phyloP scores from a whole-genome alignment of 2,888 invertebrate genomes.

The Heliconius aoede region DNA sequence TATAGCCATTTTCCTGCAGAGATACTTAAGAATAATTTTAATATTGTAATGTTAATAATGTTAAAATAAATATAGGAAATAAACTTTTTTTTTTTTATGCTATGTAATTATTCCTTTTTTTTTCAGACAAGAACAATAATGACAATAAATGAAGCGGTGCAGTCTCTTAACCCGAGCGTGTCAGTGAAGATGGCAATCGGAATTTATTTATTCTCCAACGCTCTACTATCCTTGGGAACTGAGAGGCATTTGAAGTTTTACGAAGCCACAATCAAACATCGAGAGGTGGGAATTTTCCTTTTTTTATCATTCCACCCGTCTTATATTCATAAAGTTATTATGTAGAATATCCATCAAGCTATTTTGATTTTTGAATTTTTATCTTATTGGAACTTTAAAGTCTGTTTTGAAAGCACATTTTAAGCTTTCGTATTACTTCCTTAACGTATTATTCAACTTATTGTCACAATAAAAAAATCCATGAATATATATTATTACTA shows the following conservation, averaged over 20 bases:
- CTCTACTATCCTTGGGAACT: constrained; percentile 89
- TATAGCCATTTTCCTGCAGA: no score
- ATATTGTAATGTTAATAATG: no score
- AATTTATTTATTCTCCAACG: constrained; percentile 89
- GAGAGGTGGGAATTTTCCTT: constrained; percentile 79
- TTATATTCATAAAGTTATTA: background rate
- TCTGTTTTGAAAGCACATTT: background rate
- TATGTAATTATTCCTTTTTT: constrained; percentile 18
- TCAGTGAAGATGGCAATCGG: constrained; percentile 91
- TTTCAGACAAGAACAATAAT: constrained; percentile 88
- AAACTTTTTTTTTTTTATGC: background rate
- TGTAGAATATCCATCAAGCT: background rate
- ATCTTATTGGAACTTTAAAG: background rate
- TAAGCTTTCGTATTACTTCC: background rate
- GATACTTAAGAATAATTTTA: no score
- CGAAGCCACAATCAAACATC: constrained; percentile 87
- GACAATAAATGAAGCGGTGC: constrained; percentile 90
- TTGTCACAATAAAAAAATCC: background rate
- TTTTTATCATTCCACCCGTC: background rate
- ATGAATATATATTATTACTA: background rate
- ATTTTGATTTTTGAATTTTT: background rate
- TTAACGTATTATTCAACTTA: background rate
- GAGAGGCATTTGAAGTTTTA: constrained; percentile 88
- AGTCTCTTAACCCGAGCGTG: constrained; percentile 87
- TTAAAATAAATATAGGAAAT: background rate